Evolutionary conservation across 23 tunicate genomes (phyloP).

Genomic region (Halocynthia aurantium): DNA sequence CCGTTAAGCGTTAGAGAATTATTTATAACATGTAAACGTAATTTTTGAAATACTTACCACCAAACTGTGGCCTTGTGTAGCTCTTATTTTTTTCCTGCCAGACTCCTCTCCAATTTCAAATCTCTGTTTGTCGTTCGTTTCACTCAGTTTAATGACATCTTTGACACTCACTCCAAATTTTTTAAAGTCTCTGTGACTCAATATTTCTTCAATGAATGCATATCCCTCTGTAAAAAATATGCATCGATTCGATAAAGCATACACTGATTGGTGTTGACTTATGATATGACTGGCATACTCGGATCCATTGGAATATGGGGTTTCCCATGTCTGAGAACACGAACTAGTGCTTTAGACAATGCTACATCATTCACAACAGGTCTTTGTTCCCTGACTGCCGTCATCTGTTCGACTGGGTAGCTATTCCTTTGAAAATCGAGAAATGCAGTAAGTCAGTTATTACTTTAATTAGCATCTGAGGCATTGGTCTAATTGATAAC

Average conservation of each 20-base stretch:
- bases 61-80: constrained; percentile 57
- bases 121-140: constrained; percentile 36
- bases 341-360: constrained; percentile 46
- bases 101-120: constrained; percentile 16
- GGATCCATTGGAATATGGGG: constrained; percentile 28
- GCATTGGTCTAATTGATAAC: no score
- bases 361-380: constrained; percentile 1
- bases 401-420: no score
- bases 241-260: no score
- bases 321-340: constrained; percentile 48
- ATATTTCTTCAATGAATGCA: constrained; percentile 9
- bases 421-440: no score
- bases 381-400: no score
- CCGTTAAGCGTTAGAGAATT: not conserved
- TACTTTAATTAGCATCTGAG: no score
- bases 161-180: not conserved
- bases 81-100: constrained; percentile 21
- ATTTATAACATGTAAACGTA: not conserved
- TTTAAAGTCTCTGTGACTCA: constrained; percentile 3
- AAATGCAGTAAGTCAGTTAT: no score
- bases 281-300: constrained; percentile 3
- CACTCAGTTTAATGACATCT: constrained; percentile 23
- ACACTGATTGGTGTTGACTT: no score
- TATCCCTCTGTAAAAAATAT: not conserved
- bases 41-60: constrained; percentile 1